Evolutionary conservation across 2,888 invertebrate species (phyloP).

Genomic region (Drosophila niveifrons): DNA sequence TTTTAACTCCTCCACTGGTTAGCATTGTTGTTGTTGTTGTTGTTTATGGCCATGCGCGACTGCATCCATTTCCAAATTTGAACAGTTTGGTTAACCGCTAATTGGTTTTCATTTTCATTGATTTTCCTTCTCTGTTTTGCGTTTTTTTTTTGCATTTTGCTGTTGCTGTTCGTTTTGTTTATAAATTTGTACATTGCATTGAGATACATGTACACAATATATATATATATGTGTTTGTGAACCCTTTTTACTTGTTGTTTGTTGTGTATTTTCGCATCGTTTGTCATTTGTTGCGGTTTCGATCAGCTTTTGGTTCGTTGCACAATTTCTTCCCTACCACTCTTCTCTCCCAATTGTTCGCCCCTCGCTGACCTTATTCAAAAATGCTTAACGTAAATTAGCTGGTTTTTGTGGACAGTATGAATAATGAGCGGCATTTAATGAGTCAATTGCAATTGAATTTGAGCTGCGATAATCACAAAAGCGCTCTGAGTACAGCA

Average conservation of each 20-base stretch:
- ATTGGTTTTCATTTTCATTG: slow-evolving; percentile 80
- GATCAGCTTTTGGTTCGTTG: slow-evolving; percentile 69
- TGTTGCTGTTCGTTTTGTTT: slow-evolving; percentile 29
- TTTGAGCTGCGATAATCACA: slow-evolving; percentile 55
- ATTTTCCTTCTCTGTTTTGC: slow-evolving; percentile 62
- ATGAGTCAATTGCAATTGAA: slow-evolving; percentile 76
- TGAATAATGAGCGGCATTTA: slow-evolving; percentile 74
- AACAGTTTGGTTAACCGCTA: slow-evolving; percentile 80
- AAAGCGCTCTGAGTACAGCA: slow-evolving; percentile 3
- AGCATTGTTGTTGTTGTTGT: slow-evolving; percentile 35
- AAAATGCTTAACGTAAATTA: slow-evolving; percentile 79
- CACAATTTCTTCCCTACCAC: slow-evolving; percentile 21
- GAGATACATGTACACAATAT: slow-evolving; percentile 12
- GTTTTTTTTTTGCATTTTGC: slow-evolving; percentile 8
- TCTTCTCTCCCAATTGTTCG: too few species aligned
- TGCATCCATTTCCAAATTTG: slow-evolving; percentile 81
- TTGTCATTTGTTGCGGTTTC: slow-evolving; percentile 80
- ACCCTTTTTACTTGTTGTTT: slow-evolving; percentile 32
- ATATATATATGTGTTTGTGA: slow-evolving; percentile 13
- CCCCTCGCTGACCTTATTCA: slow-evolving; percentile 67
- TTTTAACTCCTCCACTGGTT: slow-evolving; percentile 31
- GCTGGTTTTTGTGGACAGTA: slow-evolving; percentile 74
- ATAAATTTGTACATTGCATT: slow-evolving; percentile 26
- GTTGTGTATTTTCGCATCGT: slow-evolving; percentile 67
- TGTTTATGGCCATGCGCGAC: slow-evolving; percentile 71